Evolutionary conservation across 2,888 invertebrate species (phyloP).

Genomic region (Xestia sexstrigata): DNA sequence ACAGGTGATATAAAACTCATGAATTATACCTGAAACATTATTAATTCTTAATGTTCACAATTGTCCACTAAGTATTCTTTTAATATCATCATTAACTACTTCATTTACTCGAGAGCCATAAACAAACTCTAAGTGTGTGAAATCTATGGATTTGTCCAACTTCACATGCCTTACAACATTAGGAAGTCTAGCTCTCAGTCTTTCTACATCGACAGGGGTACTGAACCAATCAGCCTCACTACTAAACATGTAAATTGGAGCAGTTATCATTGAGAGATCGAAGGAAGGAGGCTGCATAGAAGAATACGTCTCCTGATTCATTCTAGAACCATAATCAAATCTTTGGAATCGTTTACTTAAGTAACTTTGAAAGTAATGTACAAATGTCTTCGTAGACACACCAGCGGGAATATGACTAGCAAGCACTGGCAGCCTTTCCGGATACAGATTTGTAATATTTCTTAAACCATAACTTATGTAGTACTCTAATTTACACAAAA

Average conservation of each 20-base stretch:
- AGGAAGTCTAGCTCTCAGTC: slow-evolving; percentile 73
- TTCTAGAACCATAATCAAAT: slow-evolving; percentile 77
- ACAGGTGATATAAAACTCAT: neutral
- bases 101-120: slow-evolving; percentile 80
- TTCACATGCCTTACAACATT: slow-evolving; percentile 74
- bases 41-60: slow-evolving; percentile 1
- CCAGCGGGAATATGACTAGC: slow-evolving; percentile 84
- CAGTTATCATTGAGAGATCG: slow-evolving; percentile 76
- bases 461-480: slow-evolving; percentile 78
- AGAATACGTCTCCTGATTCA: slow-evolving; percentile 75
- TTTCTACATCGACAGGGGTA: slow-evolving; percentile 74
- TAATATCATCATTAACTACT: slow-evolving; percentile 78
- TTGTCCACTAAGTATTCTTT: slow-evolving; percentile 69
- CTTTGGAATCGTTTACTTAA: slow-evolving; percentile 79
- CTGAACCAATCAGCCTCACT: slow-evolving; percentile 85
- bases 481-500: slow-evolving; percentile 80
- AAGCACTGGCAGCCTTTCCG: slow-evolving; percentile 77
- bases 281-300: slow-evolving; percentile 77
- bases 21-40: neutral
- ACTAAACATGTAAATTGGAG: slow-evolving; percentile 78
- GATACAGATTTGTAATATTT: slow-evolving; percentile 76
- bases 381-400: slow-evolving; percentile 79
- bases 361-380: slow-evolving; percentile 83
- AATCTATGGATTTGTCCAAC: slow-evolving; percentile 78
- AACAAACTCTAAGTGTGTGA: slow-evolving; percentile 84